Base-by-base conservation (phyloP, 2,888 invertebrate species). In the Philereme vetulata region DNA sequence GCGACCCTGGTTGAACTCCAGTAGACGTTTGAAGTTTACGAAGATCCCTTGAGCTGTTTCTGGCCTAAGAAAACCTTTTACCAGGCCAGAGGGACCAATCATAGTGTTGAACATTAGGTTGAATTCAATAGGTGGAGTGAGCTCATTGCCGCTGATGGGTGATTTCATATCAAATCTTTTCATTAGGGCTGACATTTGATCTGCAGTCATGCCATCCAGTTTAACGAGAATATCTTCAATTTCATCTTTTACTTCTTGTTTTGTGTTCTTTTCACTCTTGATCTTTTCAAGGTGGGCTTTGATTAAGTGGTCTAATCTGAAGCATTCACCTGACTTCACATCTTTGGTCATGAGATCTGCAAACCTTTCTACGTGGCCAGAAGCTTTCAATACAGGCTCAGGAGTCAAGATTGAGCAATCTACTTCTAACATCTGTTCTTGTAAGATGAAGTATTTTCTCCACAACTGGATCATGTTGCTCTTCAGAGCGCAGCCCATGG, bases 11-110 rank as follows among this genome's bases (percentile, higher is more conserved):
- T 99, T 99, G 85, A 99, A 99, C 86, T 99, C 99, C 56, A 99
- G 86, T 34, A 99, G 93, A 9, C 99, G 94, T 85, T 99, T 99
- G 85, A 99, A 99, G 88, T 99, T 99, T 0, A 99, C 99, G 90
- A 99, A 99, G 72, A 99, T 99, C 34, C 99, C 99, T 86, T 99
- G 99, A 0, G 99, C 99, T 9, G 99, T 99, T 93, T 99, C 99
- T 32, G 99, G 99, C 62, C 99, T 94, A 32, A 99, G 93, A 82
- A 96, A 99, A 92, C 98, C 98, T 92, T 98, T 98, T 1, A 98
- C 94, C 57, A 97, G 90, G 0, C 99, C 99, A 62, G 99, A 96
- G 2, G 99, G 99, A 21, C 99, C 99, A 79, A 99, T 99, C 84
- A 97, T 97, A 0, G 99, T 99, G 57, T 96, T 97, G 90, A 99